Evolutionary conservation across 2,113 vertebrate genomes (phyloP).

Genomic region (Myotis brandtii): DNA sequence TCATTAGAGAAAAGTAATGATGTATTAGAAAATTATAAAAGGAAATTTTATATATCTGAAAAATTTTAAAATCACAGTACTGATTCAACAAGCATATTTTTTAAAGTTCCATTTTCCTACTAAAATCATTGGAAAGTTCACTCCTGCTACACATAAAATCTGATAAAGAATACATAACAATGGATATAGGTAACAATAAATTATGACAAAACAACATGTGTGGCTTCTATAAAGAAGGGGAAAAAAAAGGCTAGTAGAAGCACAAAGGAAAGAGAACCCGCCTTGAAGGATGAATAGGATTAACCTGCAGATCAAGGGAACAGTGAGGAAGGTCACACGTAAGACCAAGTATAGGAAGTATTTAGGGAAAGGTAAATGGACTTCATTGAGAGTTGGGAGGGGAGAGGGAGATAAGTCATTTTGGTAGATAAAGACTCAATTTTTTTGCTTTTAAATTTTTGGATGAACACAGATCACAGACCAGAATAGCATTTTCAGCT

Average conservation of each 20-base stretch:
- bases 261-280: background rate
- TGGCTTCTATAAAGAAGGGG: background rate
- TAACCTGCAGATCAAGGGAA: background rate
- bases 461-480: background rate
- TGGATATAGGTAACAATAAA: background rate
- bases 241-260: background rate
- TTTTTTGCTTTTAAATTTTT: background rate
- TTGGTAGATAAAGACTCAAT: background rate
- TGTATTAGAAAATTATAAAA: background rate
- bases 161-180: background rate
- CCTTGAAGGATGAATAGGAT: background rate
- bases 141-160: background rate
- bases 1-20: background rate
- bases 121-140: background rate
- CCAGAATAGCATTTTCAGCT: background rate
- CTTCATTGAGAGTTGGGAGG: no score
- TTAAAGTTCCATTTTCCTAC: background rate
- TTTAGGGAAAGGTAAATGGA: background rate
- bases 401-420: background rate
- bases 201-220: background rate
- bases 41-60: background rate
- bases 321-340: no score
- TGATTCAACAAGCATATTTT: background rate
- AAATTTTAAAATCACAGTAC: background rate
- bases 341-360: background rate